Evolutionary conservation across 2,797 vertebrate genomes (phyloP), one percentile per base, ranked within the genome.

Genomic region (Pseudochirops cupreus): DNA sequence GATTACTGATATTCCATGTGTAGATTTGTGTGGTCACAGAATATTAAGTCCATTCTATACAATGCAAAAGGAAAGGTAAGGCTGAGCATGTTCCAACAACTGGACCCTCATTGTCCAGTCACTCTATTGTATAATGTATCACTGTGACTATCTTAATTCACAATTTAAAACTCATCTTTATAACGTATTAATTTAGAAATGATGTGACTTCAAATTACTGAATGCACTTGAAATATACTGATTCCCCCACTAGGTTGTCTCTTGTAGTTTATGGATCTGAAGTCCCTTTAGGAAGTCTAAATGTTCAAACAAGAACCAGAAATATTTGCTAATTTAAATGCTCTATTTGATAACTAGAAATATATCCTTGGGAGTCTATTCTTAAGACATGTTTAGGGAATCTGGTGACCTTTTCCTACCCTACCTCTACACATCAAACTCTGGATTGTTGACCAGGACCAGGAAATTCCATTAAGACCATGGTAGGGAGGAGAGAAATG

Each of bases 251-350:
- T n/a, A 16, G 13, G 16, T n/a, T 67, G 33, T n/a, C 33, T 67
- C 62, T 67, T n/a, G 33, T n/a, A 67, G 10, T 59, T 59, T 59
- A 31, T 59, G 58, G 58, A 12, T 59, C 28, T 59, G 10, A 59
- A 59, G 4, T n/a, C 33, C 33, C 33, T 67, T 67, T 12, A 67
- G 33, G 33, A 67, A 67, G 62, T n/a, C 33, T 4, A 67, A 0
- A 67, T 67, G n/a, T n/a, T 16, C n/a, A 33, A 67, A 67, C 33
- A 67, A 67, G 62, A 11, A 67, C 62, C 33, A n/a, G 33, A 67
- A 67, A 0, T 14, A n/a, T 1, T 67, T n/a, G 4, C 33, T n/a
- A n/a, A n/a, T 5, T n/a, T 1, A 0, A n/a, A 14, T 67, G n/a
- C 31, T 59, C 11, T 59, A 13, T 67, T 67, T 2, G n/a, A 1